phyloP scores from a whole-genome alignment of 1,140 invertebrate genomes.

The Popillia japonica region DNA sequence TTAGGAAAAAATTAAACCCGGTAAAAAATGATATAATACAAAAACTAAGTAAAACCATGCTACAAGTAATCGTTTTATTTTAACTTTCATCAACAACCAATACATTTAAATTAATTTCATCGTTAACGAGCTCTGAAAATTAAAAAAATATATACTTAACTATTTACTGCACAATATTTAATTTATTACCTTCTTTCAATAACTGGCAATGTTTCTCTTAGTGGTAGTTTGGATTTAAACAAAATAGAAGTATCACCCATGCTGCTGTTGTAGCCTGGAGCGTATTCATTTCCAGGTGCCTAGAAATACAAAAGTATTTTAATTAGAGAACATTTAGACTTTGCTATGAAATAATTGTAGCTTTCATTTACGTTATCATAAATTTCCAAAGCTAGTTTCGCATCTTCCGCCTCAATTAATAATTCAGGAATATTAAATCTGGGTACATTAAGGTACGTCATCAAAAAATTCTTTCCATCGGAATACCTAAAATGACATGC shows the following conservation, averaged over 20 bases:
- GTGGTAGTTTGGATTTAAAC: slow-evolving; percentile 58
- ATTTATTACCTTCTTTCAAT: slow-evolving; percentile 48
- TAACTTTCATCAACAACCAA: not conserved
- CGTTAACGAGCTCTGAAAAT: slow-evolving; percentile 6
- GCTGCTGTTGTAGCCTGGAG: slow-evolving; percentile 65
- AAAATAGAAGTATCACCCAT: slow-evolving; percentile 64
- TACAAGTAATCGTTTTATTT: not conserved
- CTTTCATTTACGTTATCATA: slow-evolving; percentile 61
- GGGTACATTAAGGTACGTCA: slow-evolving; percentile 68
- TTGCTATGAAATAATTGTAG: slow-evolving; percentile 31
- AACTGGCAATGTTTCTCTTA: slow-evolving; percentile 53
- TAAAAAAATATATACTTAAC: not conserved
- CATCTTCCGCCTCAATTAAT: slow-evolving; percentile 65
- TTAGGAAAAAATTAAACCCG: too few relatives aligned
- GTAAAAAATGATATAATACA: too few relatives aligned
- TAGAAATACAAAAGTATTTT: slow-evolving; percentile 48
- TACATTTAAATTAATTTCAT: not conserved
- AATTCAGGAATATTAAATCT: slow-evolving; percentile 71
- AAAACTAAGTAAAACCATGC: not conserved
- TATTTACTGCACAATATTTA: not conserved
- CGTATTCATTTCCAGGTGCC: slow-evolving; percentile 66
- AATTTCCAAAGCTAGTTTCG: slow-evolving; percentile 58
- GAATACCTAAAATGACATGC: slow-evolving; percentile 64
- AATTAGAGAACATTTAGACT: not conserved
- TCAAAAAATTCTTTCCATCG: slow-evolving; percentile 66